These are phyloP conservation scores for Meiosimyza platycephala DNA, from an alignment of 2,888 invertebrate genomes.

Conservation along the genomic window DNA sequence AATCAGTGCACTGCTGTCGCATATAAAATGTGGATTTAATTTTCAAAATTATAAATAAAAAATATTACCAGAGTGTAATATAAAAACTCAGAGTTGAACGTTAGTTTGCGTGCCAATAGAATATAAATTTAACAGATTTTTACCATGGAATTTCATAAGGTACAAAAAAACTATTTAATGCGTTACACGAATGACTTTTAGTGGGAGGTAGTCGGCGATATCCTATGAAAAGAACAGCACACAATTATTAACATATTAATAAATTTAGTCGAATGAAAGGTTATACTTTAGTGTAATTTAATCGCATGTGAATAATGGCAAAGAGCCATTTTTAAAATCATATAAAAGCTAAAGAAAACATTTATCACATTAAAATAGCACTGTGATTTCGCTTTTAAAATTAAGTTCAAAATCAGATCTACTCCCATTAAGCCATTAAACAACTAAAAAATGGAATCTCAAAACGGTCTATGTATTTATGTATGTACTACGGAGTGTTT, in stretches of 20 bases:
- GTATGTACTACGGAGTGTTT: too few species aligned
- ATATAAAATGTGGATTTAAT: background rate
- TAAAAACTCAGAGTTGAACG: background rate
- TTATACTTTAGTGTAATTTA: constrained; percentile 52
- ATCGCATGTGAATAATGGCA: background rate
- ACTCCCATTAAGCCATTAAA: too few species aligned
- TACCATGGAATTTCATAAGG: constrained; percentile 12
- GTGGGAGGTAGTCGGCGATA: background rate
- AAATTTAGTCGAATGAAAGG: constrained; percentile 59
- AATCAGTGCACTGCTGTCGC: background rate
- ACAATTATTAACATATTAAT: constrained; percentile 63
- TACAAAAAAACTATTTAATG: too few species aligned
- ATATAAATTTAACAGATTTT: constrained; percentile 28
- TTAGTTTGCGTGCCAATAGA: constrained; percentile 12
- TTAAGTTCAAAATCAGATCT: too few species aligned
- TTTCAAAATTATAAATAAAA: constrained; percentile 17
- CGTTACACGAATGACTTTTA: background rate
- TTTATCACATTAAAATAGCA: too few species aligned
- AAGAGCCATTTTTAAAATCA: background rate
- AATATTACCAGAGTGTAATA: background rate
- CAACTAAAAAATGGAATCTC: too few species aligned
- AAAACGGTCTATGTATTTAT: too few species aligned
- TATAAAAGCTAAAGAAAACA: too few species aligned
- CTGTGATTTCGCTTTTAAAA: too few species aligned
- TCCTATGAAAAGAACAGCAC: background rate